phyloP scores from a whole-genome alignment of 37 sponge, comb jelly and placozoan species.

The Theonella swinhoei region DNA sequence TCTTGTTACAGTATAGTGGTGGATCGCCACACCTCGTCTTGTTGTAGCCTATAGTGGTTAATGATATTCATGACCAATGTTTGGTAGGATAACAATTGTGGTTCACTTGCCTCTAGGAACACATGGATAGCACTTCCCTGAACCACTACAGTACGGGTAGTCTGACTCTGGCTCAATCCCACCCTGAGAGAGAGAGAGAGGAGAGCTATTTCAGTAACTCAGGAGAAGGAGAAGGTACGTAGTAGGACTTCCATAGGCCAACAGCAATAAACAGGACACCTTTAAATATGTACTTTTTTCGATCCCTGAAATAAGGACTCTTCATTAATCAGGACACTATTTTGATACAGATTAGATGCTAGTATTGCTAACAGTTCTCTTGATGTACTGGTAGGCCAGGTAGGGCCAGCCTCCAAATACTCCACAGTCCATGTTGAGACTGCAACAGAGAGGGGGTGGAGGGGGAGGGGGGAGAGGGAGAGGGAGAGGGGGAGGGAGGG shows the following conservation, averaged over 20 bases:
- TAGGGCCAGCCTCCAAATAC: constrained; percentile 97
- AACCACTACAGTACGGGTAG: constrained; percentile 86
- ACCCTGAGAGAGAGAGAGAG: constrained; percentile 66
- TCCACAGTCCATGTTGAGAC: constrained; percentile 73
- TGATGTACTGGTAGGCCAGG: constrained; percentile 77
- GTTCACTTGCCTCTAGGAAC: constrained; percentile 6
- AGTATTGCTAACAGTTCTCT: constrained; percentile 30
- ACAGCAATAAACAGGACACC: too few relatives aligned
- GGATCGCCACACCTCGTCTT: constrained; percentile 81
- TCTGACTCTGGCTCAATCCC: constrained; percentile 67
- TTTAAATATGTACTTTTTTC: too few relatives aligned
- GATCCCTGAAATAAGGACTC: too few relatives aligned
- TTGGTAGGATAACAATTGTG: not conserved
- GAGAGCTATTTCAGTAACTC: not conserved
- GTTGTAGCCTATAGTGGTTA: constrained; percentile 56
- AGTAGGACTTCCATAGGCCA: too few relatives aligned
- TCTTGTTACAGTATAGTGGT: constrained; percentile 73
- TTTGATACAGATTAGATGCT: too few relatives aligned
- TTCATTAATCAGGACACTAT: too few relatives aligned
- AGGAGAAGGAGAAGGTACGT: constrained; percentile 1
- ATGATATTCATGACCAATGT: not conserved
- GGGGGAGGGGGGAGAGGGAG: too few relatives aligned
- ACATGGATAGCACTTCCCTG: constrained; percentile 85
- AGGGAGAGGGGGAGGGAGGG: too few relatives aligned
- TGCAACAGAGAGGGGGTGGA: too few relatives aligned